Percentiles rank a stretch among this genome's conserved stretches.
Evolutionary conservation across 1,140 invertebrate genomes (phyloP).

Genomic region (Battus philenor): DNA sequence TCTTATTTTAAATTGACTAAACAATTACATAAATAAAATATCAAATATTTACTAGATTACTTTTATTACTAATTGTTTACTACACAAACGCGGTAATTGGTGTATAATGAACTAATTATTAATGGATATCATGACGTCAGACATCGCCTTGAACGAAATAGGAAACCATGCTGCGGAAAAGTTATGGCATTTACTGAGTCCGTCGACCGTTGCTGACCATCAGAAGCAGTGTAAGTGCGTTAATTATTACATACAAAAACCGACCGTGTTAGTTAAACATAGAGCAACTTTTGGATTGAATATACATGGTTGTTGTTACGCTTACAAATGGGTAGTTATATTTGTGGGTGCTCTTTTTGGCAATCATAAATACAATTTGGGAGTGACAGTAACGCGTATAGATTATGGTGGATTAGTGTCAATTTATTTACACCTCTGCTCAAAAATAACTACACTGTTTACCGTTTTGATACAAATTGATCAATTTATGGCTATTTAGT

Average conservation of each 20-base stretch:
- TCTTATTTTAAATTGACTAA: too few species aligned
- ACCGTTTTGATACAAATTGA: not conserved
- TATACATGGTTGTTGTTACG: not conserved
- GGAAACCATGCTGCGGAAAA: constrained; percentile 22
- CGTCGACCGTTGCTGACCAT: not conserved
- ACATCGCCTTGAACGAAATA: constrained; percentile 23
- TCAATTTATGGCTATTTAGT: too few species aligned
- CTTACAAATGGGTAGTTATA: not conserved
- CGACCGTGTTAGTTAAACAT: too few species aligned
- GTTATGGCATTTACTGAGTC: constrained; percentile 7
- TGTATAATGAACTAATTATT: constrained; percentile 17
- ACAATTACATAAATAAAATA: too few species aligned
- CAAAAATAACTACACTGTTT: constrained; percentile 1
- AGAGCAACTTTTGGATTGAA: not conserved
- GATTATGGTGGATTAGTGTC: constrained; percentile 6
- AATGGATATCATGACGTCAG: constrained; percentile 21
- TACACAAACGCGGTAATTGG: constrained; percentile 14
- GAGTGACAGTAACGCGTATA: constrained; percentile 6
- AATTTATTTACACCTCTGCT: not conserved
- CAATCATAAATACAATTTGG: constrained; percentile 6
- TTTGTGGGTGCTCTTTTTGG: constrained; percentile 9
- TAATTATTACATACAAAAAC: too few species aligned
- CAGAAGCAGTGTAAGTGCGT: too few species aligned
- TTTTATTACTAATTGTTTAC: not conserved
- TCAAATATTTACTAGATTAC: too few species aligned